Base-by-base conservation (phyloP, 2,797 vertebrate genomes). In the Falco naumanni region DNA sequence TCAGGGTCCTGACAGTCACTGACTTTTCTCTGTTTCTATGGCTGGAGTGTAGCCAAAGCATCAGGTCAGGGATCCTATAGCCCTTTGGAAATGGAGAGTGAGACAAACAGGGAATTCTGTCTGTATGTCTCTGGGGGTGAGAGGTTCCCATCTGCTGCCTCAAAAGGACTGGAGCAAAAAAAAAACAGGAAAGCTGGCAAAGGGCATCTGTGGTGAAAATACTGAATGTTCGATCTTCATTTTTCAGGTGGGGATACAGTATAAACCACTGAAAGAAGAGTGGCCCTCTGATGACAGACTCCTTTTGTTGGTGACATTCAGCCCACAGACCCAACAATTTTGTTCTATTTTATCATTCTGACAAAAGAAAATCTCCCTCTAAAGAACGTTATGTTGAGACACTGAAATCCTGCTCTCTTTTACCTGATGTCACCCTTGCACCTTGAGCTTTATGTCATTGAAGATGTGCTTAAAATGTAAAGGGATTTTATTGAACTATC, bases 191-290 rank as follows among this genome's bases (percentile, higher is more conserved):
- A 19, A 54, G 11, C 41, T 74, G 56, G 11, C 20, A 64, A 74
- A 87, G 50, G 41, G 10, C 26, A 56, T 18, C 10, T 0, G 0
- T 11, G 6, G 15, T 31, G 56, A 33, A 81, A 90, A 69, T 29
- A n/a, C n/a, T 89, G 39, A 93, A 24, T 56, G 50, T 34, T 72
- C 43, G 9, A 59, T 81, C 39, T 88, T 81, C 2, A 25, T 92
- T 90, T 96, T 97, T 84, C 89, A 97, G 96, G 84, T 66, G 72
- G 87, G 18, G 92, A 78, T 83, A 14, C 90, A 24, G 96, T 97
- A 26, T 97, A 91, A 96, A 39, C 25, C 1, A 9, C 45, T 45
- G 63, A 51, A 61, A 75, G 81, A 95, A 91, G 84, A 94, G 16
- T 4, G 91, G 39, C 29, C 33, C 5, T 51, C 21, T 34, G 70